Evolutionary conservation across 92 coral and sea anemone genomes (phyloP).

Genomic region (Muricea muricata): DNA sequence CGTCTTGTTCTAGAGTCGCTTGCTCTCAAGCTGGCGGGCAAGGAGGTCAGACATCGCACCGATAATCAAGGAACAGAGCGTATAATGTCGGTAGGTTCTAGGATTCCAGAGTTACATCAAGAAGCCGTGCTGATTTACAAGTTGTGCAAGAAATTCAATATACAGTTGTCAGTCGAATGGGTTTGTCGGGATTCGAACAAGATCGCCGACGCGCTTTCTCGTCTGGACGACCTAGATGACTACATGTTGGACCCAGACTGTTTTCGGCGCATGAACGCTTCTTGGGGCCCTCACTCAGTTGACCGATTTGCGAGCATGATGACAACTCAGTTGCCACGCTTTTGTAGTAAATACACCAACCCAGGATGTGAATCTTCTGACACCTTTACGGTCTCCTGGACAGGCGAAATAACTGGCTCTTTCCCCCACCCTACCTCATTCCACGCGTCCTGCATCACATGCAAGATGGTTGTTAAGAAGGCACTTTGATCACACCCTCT

Average conservation of each 20-base stretch:
- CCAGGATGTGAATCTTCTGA: constrained; percentile 66
- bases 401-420: constrained; percentile 68
- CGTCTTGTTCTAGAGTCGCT: constrained; percentile 57
- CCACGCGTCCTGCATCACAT: constrained; percentile 71
- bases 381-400: constrained; percentile 75
- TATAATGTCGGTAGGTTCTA: constrained; percentile 60
- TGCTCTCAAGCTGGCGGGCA: constrained; percentile 45
- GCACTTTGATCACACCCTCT: constrained; percentile 67
- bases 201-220: constrained; percentile 51
- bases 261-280: constrained; percentile 47
- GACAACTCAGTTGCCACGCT: constrained; percentile 61
- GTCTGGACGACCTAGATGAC: constrained; percentile 60
- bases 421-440: constrained; percentile 66
- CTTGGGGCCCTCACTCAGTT: constrained; percentile 66
- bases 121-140: too few species aligned
- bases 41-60: constrained; percentile 58
- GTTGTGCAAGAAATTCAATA: too few species aligned
- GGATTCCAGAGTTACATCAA: too few species aligned
- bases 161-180: constrained; percentile 66
- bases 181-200: constrained; percentile 57
- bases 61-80: constrained; percentile 61
- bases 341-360: constrained; percentile 56
- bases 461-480: constrained; percentile 58
- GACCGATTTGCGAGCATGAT: constrained; percentile 66
- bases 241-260: constrained; percentile 64